Percentiles rank a stretch among this genome's conserved stretches.
Evolutionary conservation across 1,140 invertebrate species (phyloP).

Genomic region (Pseudoatta argentina): DNA sequence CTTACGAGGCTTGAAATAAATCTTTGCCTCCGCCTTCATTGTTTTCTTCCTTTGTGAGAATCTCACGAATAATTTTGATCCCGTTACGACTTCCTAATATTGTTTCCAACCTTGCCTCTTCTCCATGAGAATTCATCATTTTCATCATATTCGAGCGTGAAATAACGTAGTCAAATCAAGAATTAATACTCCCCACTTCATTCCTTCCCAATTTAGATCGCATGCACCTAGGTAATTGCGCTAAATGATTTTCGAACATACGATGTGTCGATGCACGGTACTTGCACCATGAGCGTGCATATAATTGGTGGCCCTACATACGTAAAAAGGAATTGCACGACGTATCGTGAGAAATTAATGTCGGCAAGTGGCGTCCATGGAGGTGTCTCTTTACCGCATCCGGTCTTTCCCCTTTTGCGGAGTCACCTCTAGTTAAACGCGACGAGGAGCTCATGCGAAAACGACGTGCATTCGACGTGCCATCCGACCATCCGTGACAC

Average conservation of each 20-base stretch:
- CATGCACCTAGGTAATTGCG: background rate
- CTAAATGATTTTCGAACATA: slow-evolving; percentile 40
- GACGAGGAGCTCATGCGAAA: slow-evolving; percentile 43
- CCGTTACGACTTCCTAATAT: slow-evolving; percentile 53
- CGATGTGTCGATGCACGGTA: slow-evolving; percentile 23
- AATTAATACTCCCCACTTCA: background rate
- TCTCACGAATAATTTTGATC: slow-evolving; percentile 35
- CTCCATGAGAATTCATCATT: slow-evolving; percentile 29
- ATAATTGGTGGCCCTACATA: slow-evolving; percentile 44
- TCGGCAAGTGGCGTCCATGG: slow-evolving; percentile 30
- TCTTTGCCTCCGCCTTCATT: slow-evolving; percentile 41
- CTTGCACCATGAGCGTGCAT: background rate
- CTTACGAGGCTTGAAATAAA: slow-evolving; percentile 44
- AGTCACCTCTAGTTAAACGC: slow-evolving; percentile 48
- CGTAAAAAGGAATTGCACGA: slow-evolving; percentile 29
- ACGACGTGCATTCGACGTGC: slow-evolving; percentile 14
- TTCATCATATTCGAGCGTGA: background rate
- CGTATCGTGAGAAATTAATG: slow-evolving; percentile 66
- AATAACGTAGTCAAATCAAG: slow-evolving; percentile 7
- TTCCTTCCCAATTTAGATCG: background rate
- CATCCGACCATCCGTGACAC: slow-evolving; percentile 28
- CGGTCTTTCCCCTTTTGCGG: slow-evolving; percentile 18
- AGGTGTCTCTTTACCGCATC: slow-evolving; percentile 55
- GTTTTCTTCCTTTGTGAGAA: slow-evolving; percentile 52
- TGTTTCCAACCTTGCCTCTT: slow-evolving; percentile 5